Base-by-base conservation (phyloP, 35 echinoderm and acorn worm species). In the Heliocidaris tuberculata region DNA sequence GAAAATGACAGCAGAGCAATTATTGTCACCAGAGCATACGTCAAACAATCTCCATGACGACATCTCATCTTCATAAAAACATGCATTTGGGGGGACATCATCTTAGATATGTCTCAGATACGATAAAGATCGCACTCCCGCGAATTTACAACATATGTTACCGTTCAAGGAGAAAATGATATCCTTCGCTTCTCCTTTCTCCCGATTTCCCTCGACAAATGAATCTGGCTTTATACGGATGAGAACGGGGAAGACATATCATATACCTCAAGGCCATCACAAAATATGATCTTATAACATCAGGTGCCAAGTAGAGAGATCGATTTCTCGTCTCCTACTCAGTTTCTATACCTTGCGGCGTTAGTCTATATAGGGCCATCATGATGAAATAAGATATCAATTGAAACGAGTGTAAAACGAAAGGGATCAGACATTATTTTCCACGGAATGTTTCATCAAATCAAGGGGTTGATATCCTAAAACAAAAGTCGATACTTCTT, bases 241-340 rank as follows among this genome's bases (percentile, higher is more conserved):
- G 65, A 78, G 65, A 24, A 78, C 0, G 21, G 27, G 65, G 19
- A 78, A 8, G 65, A 78, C 17, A 6, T 21, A 78, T 27, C 4
- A n/a, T 78, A 78, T 78, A 78, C 21, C 65, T 78, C 65, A 78
- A 78, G 65, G 65, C 8, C 65, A 78, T 19, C 21, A 78, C 24
- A 78, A n/a, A 78, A 78, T 78, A 78, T 78, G 65, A 78, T 78
- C 65, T n/a, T n/a, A n/a, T n/a, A n/a, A n/a, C 21, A 78, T 78
- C 27, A 78, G 27, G 0, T 78, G 65, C 65, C 65, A 78, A 78
- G 65, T 78, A 78, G 65, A 3, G 65, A 27, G 65, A 78, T 78
- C 61, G 24, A 24, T 6, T 71, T 71, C 61, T 71, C 61, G 24
- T 27, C 61, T 71, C 61, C 61, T 0, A n/a, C 61, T 71, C 24